Evolutionary conservation across 1,140 invertebrate genomes (phyloP).

Genomic region (Rhagoletis zephyria): DNA sequence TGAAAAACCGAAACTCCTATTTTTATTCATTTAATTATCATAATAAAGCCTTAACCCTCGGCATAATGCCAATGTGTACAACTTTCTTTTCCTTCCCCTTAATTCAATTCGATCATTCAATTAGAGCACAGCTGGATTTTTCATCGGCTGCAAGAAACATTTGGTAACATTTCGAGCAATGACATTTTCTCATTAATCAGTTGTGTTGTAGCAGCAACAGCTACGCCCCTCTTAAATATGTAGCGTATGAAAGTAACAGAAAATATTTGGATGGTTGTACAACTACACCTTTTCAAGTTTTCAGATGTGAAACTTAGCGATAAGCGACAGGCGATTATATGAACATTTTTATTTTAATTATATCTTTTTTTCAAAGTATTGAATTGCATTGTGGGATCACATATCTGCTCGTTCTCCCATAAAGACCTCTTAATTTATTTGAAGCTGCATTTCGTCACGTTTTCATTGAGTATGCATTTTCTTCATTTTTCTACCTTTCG

Average conservation of each 20-base stretch:
- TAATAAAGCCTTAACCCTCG: no score
- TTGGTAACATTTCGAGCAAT: background rate
- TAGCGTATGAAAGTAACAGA: background rate
- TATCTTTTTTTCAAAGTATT: background rate
- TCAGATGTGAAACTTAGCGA: background rate
- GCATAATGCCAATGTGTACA: no score
- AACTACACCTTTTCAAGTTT: background rate
- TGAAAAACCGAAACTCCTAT: no score
- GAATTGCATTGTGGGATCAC: slow-evolving; percentile 31
- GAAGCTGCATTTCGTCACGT: slow-evolving; percentile 43
- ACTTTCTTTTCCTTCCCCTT: background rate
- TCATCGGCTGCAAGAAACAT: background rate
- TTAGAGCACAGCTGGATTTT: background rate
- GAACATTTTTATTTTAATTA: slow-evolving; percentile 16
- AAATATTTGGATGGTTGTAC: background rate
- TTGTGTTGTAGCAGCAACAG: background rate
- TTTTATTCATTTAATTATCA: no score
- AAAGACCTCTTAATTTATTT: slow-evolving; percentile 44
- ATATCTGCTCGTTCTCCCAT: background rate
- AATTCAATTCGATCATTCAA: background rate
- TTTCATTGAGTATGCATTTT: slow-evolving; percentile 28
- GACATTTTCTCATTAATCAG: slow-evolving; percentile 25
- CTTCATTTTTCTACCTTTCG: slow-evolving; percentile 35
- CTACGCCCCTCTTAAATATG: background rate
- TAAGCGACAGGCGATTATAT: background rate